phyloP scores from a whole-genome alignment of 2,113 vertebrate genomes.

The Ochotona princeps region DNA sequence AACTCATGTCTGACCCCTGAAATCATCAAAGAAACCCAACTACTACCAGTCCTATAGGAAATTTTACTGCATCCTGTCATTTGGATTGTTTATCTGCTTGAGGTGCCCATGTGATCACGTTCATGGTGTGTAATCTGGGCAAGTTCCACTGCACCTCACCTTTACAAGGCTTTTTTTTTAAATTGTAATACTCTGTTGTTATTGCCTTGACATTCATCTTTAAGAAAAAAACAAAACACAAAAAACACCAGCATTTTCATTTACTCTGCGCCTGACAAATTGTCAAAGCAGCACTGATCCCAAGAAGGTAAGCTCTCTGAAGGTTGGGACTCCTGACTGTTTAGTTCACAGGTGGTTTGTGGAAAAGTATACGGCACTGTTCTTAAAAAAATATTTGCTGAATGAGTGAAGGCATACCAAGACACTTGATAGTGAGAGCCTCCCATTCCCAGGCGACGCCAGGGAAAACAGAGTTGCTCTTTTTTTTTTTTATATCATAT shows the following conservation, averaged over 20 bases:
- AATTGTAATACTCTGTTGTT: neutral
- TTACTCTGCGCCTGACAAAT: neutral
- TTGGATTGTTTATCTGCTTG: neutral
- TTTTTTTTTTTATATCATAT: conserved; percentile 48
- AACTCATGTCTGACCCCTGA: neutral
- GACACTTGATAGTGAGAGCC: conserved; percentile 14
- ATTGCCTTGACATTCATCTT: neutral
- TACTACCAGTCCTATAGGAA: neutral
- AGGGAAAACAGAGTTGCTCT: conserved; percentile 14
- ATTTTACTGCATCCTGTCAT: neutral
- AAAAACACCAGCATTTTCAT: neutral
- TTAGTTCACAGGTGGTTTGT: neutral
- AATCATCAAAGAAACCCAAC: conserved; percentile 28
- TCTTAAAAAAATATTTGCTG: conserved; percentile 27
- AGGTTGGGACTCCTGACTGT: neutral
- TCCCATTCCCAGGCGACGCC: neutral
- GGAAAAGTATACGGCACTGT: neutral
- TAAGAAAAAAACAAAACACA: neutral
- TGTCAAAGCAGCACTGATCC: neutral
- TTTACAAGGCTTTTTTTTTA: neutral
- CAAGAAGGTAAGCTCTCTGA: neutral
- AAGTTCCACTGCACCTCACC: neutral
- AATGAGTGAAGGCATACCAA: conserved; percentile 52
- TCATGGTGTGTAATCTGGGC: neutral
- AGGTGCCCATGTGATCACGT: neutral